Evolutionary conservation across 2,888 invertebrate genomes (phyloP), one percentile per base, ranked within the genome.

Genomic region (Galeopsomyia nigrocyanea): DNA sequence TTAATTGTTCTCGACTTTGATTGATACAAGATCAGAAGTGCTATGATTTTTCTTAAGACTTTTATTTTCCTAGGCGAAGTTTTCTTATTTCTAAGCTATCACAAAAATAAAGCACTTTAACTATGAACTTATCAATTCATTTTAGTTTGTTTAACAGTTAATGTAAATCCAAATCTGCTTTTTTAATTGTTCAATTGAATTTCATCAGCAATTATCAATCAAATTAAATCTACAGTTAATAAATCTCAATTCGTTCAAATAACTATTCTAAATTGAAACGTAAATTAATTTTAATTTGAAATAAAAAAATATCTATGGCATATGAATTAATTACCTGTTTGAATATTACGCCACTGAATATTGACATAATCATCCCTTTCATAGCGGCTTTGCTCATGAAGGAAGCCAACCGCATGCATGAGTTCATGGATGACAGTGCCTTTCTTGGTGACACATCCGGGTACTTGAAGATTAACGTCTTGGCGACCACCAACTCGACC

Each of bases 361-460:
- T 84, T 86, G 3, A 93, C 92, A 80, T 88, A 92, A 63, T 90
- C 88, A 80, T 95, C 94, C 0, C 95, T 88, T 79, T 95, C 94
- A 46, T 89, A 90, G 13, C 95, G 90, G 80, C 93, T 94, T 85
- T 95, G 95, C 80, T 95, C 95, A 81, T 95, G 95, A 82, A 93
- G 87, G 83, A 95, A 95, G 0, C 95, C 95, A 14, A 92, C 81
- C 0, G 92, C 93, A 80, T 95, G 95, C 88, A 95, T 91, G 75
- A 95, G 86, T 83, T 95, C 95, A 80, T 95, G 95, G 19, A 94
- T 87, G 0, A 93, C 89, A 0, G 94, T 95, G 13, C 95, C 95
- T 75, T 91, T 90, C 82, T 91, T 91, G 0, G 90, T 87, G 0
- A 93, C 88, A 82, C 94, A 94, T 10, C 92, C 93, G 0, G 94